These are phyloP conservation scores for Drosophila fungiperda DNA, from an alignment of 2,888 invertebrate genomes.

Conservation along the genomic window DNA sequence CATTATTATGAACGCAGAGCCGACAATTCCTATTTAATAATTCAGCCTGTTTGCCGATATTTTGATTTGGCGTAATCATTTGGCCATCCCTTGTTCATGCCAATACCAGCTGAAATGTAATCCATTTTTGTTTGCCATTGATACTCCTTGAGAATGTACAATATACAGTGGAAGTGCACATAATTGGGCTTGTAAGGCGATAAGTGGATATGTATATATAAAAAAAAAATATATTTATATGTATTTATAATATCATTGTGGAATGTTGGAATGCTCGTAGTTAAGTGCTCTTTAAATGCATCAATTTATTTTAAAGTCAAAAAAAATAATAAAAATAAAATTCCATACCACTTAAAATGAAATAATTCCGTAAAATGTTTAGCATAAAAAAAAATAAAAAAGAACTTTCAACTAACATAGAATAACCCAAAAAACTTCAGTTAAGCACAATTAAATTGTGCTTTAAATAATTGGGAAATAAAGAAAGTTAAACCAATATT, in stretches of 20 bases:
- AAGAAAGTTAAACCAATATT: neutral
- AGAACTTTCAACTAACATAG: neutral
- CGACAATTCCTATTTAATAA: slow-evolving; percentile 55
- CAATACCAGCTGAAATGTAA: slow-evolving; percentile 33
- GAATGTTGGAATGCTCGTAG: neutral
- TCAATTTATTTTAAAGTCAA: neutral
- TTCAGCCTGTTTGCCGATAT: slow-evolving; percentile 57
- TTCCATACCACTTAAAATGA: neutral
- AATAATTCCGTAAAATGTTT: neutral
- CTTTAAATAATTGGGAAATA: neutral
- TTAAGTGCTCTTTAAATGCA: neutral
- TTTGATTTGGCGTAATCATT: slow-evolving; percentile 63
- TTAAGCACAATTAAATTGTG: neutral
- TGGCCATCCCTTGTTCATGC: slow-evolving; percentile 21
- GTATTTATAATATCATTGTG: neutral
- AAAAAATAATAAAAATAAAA: neutral
- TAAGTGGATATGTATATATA: slow-evolving; percentile 11
- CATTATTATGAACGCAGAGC: slow-evolving; percentile 46
- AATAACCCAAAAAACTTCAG: neutral
- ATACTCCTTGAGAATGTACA: slow-evolving; percentile 9
- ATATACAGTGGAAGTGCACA: neutral
- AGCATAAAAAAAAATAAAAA: neutral
- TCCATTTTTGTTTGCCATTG: slow-evolving; percentile 16
- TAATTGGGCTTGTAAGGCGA: slow-evolving; percentile 2
- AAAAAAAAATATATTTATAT: neutral